These are phyloP conservation scores for Psylliodes chrysocephalus DNA, from an alignment of 2,888 invertebrate genomes.

Conservation along the genomic window DNA sequence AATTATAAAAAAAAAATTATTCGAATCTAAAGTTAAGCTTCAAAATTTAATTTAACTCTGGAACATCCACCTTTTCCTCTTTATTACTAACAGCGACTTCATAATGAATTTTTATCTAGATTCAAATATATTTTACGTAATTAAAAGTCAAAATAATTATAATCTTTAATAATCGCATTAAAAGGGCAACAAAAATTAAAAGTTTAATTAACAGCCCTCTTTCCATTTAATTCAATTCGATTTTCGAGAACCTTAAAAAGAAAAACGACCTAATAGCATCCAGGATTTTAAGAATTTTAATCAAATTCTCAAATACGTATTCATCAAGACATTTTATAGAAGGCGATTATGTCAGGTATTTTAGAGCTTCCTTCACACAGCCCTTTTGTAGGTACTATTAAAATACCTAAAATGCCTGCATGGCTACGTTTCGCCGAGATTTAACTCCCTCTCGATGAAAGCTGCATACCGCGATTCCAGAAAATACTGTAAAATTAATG, in stretches of 20 bases:
- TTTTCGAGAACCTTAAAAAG: neutral
- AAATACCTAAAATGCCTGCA: constrained; percentile 26
- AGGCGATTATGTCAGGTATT: constrained; percentile 27
- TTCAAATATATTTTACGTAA: too few relatives aligned
- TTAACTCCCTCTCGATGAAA: constrained; percentile 3
- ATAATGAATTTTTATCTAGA: too few relatives aligned
- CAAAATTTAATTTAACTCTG: too few relatives aligned
- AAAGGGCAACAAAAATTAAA: too few relatives aligned
- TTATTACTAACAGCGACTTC: too few relatives aligned
- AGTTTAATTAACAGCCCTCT: too few relatives aligned
- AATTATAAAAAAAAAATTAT: too few relatives aligned
- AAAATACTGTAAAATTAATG: constrained; percentile 21
- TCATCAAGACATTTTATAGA: constrained; percentile 25
- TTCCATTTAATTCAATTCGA: too few relatives aligned
- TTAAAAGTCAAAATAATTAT: too few relatives aligned
- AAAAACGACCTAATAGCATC: neutral
- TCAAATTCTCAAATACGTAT: constrained; percentile 22
- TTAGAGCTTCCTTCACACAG: constrained; percentile 1
- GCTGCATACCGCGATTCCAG: constrained; percentile 8
- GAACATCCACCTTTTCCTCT: too few relatives aligned
- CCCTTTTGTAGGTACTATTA: constrained; percentile 16
- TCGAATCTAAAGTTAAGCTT: too few relatives aligned
- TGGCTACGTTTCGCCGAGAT: constrained; percentile 13
- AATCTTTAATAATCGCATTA: too few relatives aligned
- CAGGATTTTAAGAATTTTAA: constrained; percentile 26